Percentiles rank a stretch among this genome's conserved stretches.
These are phyloP conservation scores for Drosophila birchii DNA, from an alignment of 2,888 invertebrate genomes.

Conservation along the genomic window DNA sequence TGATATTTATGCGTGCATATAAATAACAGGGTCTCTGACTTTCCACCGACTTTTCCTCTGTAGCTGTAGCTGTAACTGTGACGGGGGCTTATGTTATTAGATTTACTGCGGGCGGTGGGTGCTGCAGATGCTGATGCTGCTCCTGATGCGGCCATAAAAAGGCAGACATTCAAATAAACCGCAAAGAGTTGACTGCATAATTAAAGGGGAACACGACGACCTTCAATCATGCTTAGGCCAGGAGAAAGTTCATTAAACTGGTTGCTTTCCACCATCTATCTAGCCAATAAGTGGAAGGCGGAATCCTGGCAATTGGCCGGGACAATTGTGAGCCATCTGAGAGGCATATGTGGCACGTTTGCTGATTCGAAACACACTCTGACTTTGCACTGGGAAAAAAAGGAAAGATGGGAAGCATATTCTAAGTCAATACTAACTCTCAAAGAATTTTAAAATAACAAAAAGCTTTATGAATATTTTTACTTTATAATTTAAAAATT, in stretches of 20 bases:
- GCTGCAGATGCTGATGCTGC: slow-evolving; percentile 21
- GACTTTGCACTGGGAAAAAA: slow-evolving; percentile 12
- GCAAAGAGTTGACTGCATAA: slow-evolving; percentile 75
- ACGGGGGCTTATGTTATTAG: slow-evolving; percentile 73
- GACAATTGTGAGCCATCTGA: slow-evolving; percentile 68
- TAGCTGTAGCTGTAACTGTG: slow-evolving; percentile 11
- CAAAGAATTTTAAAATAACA: background rate
- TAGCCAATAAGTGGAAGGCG: slow-evolving; percentile 5
- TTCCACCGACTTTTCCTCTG: slow-evolving; percentile 23
- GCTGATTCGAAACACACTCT: slow-evolving; percentile 56
- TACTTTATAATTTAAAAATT: too few species aligned
- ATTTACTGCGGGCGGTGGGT: slow-evolving; percentile 56
- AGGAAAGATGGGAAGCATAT: background rate
- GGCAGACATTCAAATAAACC: slow-evolving; percentile 69
- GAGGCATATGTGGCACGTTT: slow-evolving; percentile 61
- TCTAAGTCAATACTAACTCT: too few species aligned
- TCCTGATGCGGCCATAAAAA: slow-evolving; percentile 57
- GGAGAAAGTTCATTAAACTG: slow-evolving; percentile 53
- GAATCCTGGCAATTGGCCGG: slow-evolving; percentile 57
- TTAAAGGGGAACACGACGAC: slow-evolving; percentile 50
- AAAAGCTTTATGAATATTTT: background rate
- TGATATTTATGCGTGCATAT: slow-evolving; percentile 75
- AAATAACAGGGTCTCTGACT: slow-evolving; percentile 64
- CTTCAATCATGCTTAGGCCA: slow-evolving; percentile 58
- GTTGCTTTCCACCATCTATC: slow-evolving; percentile 18